Evolutionary conservation across 2,797 vertebrate species (phyloP), one percentile per base, ranked within the genome.

Genomic region (Dermochelys coriacea): DNA sequence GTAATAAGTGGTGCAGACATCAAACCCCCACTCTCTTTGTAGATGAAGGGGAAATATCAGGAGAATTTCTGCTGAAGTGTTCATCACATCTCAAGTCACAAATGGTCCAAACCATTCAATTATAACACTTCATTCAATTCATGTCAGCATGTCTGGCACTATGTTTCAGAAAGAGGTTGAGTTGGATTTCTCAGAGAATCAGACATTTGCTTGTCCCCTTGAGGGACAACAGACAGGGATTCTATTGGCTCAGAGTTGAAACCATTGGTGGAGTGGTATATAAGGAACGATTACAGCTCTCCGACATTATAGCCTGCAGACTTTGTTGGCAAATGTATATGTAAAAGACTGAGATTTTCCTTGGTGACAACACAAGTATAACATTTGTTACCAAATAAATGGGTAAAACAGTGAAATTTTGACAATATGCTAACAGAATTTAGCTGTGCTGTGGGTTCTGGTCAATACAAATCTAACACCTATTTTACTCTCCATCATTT

Each of bases 31-130:
- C 94, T 87, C 86, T 85, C 74, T 95, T 93, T 96, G 96, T 87
- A 97, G 97, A 97, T 96, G 97, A 95, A 94, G 96, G 87, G 91
- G 85, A 94, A 93, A 94, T 96, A 93, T 95, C 93, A 96, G 95
- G 95, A 97, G 96, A 93, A 86, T 88, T 96, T 96, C 90, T 94
- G 94, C 97, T 91, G 91, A 95, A 93, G 90, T 93, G 89, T 91
- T 97, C 94, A 23, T 95, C 29, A 81, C 92, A 85, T 93, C 93
- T 93, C 78, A 90, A 95, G 92, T 94, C 97, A 97, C 96, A 84
- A 83, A 93, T 96, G 97, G 97, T 97, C 97, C 97, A 97, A 97
- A 97, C 96, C 89, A 34, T 95, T 98, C 94, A 93, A 93, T 97
- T 96, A 97, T 90, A 96, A 94, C 97, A 93, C 97, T 96, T 94